phyloP scores from a whole-genome alignment of 2,113 vertebrate species.

The Anser brachyrhynchus region DNA sequence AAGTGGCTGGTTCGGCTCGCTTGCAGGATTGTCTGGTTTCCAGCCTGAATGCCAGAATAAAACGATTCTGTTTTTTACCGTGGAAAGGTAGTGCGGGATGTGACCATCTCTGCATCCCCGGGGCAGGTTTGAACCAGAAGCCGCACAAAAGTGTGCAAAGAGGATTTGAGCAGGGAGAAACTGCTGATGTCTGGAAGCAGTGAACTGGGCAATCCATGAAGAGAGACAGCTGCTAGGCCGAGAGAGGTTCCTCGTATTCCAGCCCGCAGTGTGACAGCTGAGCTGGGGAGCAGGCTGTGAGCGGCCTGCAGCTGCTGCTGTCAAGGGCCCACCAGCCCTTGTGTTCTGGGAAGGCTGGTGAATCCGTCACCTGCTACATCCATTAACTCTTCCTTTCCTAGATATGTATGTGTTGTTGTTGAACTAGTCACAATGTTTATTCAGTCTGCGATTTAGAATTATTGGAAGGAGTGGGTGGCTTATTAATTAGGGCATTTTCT shows the following conservation, averaged over 20 bases:
- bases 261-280: constrained; percentile 50
- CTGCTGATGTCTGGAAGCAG: constrained; percentile 3
- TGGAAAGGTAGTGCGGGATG: not conserved
- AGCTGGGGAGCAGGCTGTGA: constrained; percentile 11
- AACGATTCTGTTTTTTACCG: not conserved
- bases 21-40: not conserved
- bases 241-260: constrained; percentile 22
- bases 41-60: not conserved
- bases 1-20: not conserved
- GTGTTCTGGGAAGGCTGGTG: not conserved
- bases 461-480: not conserved
- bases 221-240: constrained; percentile 54
- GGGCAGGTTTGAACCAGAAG: not conserved
- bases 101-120: not conserved
- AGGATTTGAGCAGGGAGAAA: not conserved
- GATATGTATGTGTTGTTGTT: not conserved
- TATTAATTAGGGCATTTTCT: not conserved
- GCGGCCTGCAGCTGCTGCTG: constrained; percentile 49
- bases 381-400: constrained; percentile 38
- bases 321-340: not conserved
- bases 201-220: constrained; percentile 10
- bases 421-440: not conserved
- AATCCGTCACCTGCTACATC: not conserved
- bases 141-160: not conserved
- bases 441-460: not conserved